phyloP scores from a whole-genome alignment of 2,113 vertebrate genomes.

The Promerops cafer region DNA sequence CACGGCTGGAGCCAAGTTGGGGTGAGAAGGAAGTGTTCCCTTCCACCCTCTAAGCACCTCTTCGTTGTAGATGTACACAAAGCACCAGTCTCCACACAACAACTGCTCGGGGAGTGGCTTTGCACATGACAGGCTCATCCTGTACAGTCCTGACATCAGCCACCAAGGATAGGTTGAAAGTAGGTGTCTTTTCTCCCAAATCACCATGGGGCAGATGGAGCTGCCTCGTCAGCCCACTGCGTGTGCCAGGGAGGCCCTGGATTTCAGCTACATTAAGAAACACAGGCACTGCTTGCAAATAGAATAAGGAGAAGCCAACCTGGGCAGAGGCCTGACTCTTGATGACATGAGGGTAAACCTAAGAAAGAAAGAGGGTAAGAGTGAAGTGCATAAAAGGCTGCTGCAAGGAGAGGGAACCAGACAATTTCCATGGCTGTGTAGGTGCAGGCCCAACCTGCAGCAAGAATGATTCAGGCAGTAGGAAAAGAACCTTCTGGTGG shows the following conservation, averaged over 20 bases:
- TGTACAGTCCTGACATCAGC: neutral
- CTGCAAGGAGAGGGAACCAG: neutral
- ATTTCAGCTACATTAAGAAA: neutral
- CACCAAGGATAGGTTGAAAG: neutral
- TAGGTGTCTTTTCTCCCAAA: neutral
- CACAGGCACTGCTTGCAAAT: neutral
- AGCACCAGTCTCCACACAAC: neutral
- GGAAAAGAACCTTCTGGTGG: neutral
- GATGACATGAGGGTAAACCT: neutral
- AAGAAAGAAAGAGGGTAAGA: neutral
- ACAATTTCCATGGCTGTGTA: neutral
- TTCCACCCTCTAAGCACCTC: neutral
- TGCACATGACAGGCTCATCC: neutral
- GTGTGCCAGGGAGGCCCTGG: neutral
- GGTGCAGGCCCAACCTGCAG: accelerated
- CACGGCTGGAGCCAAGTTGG: neutral
- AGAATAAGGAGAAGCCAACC: neutral
- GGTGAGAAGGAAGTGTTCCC: neutral
- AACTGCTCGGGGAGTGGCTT: neutral
- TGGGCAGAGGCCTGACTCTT: neutral
- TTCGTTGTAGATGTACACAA: neutral
- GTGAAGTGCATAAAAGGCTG: neutral
- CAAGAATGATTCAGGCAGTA: neutral
- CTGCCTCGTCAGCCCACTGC: neutral
- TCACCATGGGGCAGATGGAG: neutral